These are phyloP conservation scores for Apamea monoglypha DNA, from an alignment of 2,888 invertebrate species.

Conservation along the genomic window DNA sequence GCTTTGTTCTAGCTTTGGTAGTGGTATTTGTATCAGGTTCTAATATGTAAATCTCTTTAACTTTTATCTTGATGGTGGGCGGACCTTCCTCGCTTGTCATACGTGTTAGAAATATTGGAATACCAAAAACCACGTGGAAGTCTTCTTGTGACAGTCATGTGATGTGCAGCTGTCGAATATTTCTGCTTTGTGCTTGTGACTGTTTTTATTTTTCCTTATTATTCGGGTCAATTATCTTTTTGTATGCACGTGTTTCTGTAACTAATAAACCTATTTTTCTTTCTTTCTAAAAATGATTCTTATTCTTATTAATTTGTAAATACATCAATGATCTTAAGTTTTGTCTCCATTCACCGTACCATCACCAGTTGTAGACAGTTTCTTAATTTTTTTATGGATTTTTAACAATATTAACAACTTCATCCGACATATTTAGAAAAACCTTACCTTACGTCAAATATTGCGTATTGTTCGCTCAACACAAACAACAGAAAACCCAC, in stretches of 20 bases:
- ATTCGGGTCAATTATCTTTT: background rate
- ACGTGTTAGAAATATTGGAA: constrained; percentile 16
- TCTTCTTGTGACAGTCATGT: background rate
- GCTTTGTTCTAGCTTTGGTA: constrained; percentile 29
- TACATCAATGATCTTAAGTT: constrained; percentile 10
- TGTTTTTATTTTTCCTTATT: background rate
- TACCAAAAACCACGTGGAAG: constrained; percentile 1
- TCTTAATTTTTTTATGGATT: background rate
- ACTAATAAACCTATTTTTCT: too few species aligned
- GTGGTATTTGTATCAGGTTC: constrained; percentile 33
- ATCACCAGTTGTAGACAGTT: background rate
- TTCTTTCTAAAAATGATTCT: constrained; percentile 6
- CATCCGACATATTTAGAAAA: background rate
- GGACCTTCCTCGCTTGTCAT: constrained; percentile 1
- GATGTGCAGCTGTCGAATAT: background rate
- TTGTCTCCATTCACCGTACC: background rate
- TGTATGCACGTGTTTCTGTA: too few species aligned
- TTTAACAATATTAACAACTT: background rate
- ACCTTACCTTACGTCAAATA: background rate
- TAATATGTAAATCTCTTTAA: constrained; percentile 23
- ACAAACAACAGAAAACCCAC: background rate
- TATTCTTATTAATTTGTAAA: background rate
- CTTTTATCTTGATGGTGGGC: constrained; percentile 26
- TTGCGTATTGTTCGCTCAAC: background rate
- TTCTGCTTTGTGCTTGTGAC: background rate